phyloP scores from a whole-genome alignment of 1,140 invertebrate species.

The Homalodisca vitripennis region DNA sequence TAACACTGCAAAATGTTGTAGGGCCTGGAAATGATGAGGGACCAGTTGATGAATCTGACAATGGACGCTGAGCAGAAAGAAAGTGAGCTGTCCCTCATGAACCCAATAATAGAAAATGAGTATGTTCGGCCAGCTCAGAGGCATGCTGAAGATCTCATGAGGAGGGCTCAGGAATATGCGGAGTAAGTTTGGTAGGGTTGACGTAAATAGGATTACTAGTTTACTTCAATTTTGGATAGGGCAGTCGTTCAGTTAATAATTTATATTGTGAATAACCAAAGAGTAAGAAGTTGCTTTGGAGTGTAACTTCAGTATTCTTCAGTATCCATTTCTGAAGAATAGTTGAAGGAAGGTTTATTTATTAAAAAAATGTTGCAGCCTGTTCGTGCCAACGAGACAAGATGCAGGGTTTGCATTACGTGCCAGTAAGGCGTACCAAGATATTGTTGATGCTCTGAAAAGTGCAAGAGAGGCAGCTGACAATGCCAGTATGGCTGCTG shows the following conservation, averaged over 20 bases:
- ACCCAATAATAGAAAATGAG: conserved; percentile 64
- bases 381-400: conserved; percentile 65
- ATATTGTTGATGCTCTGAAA: conserved; percentile 67
- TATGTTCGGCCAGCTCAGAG: conserved; percentile 63
- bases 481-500: conserved; percentile 62
- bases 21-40: conserved; percentile 45
- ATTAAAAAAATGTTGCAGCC: no score
- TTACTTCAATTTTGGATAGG: no score
- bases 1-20: no score
- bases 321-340: no score
- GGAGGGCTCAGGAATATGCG: conserved; percentile 34
- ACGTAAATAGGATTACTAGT: no score
- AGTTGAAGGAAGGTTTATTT: no score
- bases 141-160: conserved; percentile 54
- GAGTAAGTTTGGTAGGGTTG: conserved; percentile 32
- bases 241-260: no score
- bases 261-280: no score
- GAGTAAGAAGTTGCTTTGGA: no score
- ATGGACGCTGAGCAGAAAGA: conserved; percentile 56
- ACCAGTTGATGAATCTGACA: conserved; percentile 47
- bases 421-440: conserved; percentile 79
- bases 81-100: conserved; percentile 60
- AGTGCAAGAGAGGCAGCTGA: conserved; percentile 61
- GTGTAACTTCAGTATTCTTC: no score
- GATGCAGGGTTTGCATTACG: conserved; percentile 67